Base-by-base conservation (phyloP, 2,888 invertebrate species). In the Erebia epiphron region DNA sequence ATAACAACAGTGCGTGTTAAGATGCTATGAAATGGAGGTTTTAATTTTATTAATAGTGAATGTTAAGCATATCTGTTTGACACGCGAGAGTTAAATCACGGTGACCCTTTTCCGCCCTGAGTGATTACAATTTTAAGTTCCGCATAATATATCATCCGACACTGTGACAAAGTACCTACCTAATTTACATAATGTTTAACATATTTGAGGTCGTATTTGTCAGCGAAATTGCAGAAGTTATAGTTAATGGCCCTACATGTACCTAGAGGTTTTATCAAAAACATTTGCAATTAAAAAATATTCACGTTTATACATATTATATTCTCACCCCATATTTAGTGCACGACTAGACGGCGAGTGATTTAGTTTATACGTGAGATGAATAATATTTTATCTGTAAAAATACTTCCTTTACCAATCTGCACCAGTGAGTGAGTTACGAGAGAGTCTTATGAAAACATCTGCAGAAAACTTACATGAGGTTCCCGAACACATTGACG, bases 1-100 rank as follows among this genome's bases (percentile, higher is more conserved):
- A 52, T 61, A 68, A 52, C 60, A 41, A 50, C 16, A 16, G 61
- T 68, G 61, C 68, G 68, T 68, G 68, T n/a, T 54, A 41, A 60
- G 52, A 68, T 68, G 68, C 60, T 26, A 68, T 68, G 52, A 67
- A 49, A n/a, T 11, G 35, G 57, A 67, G 57, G 70, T 70, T 70
- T 60, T 62, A 46, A 46, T 7, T 62, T 67, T 57, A 63, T 67
- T 67, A 62, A 63, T 21, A 62, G 56, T 18, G 63, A 67, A 41
- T 67, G 50, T 16, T 50, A 57, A 50, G 62, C 49, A 67, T 67
- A 56, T 49, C 62, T 62, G 61, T 16, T 56, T 61, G 66, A 49
- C 70, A 70, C 67, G 70, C 70, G 41, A 70, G 62, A 61, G n/a
- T 43, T 46, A n/a, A 67, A 70, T 70, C 70, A 62, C 62, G 21